These are phyloP conservation scores for Lasioglossum leucozonium DNA, from an alignment of 2,888 invertebrate species.

Conservation along the genomic window DNA sequence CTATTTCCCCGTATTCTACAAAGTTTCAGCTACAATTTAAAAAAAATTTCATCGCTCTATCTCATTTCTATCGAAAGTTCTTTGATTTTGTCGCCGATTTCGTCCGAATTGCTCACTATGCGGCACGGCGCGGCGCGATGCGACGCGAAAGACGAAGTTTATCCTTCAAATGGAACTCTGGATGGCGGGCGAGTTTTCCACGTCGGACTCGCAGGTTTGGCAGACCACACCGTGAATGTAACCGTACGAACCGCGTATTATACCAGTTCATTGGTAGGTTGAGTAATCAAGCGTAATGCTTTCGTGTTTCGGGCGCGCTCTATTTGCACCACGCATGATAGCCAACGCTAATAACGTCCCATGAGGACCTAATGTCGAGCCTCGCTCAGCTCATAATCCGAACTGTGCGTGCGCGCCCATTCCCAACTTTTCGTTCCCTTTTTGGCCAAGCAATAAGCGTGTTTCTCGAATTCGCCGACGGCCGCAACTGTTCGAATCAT, in stretches of 20 bases:
- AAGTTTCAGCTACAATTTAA: no score
- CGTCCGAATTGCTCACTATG: no score
- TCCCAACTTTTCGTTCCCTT: slow-evolving; percentile 41
- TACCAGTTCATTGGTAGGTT: slow-evolving; percentile 65
- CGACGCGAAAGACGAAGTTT: neutral
- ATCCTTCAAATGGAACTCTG: neutral
- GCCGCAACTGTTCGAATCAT: slow-evolving; percentile 10
- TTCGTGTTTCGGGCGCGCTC: slow-evolving; percentile 78
- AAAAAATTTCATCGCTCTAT: no score
- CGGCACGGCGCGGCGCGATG: no score
- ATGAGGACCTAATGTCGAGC: slow-evolving; percentile 76
- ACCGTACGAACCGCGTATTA: slow-evolving; percentile 43
- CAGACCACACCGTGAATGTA: slow-evolving; percentile 24
- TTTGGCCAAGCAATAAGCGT: neutral
- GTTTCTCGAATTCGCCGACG: neutral
- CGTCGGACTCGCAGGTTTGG: slow-evolving; percentile 12
- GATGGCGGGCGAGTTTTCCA: slow-evolving; percentile 17
- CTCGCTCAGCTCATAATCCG: slow-evolving; percentile 72
- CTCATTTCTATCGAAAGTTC: no score
- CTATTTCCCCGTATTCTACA: no score
- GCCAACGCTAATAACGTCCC: slow-evolving; percentile 83
- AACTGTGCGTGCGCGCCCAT: slow-evolving; percentile 64
- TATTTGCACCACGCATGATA: slow-evolving; percentile 81
- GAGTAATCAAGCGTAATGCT: slow-evolving; percentile 79
- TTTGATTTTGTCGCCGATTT: no score